Evolutionary conservation across 2,888 invertebrate species (phyloP).

Genomic region (Heteropelma amictum): DNA sequence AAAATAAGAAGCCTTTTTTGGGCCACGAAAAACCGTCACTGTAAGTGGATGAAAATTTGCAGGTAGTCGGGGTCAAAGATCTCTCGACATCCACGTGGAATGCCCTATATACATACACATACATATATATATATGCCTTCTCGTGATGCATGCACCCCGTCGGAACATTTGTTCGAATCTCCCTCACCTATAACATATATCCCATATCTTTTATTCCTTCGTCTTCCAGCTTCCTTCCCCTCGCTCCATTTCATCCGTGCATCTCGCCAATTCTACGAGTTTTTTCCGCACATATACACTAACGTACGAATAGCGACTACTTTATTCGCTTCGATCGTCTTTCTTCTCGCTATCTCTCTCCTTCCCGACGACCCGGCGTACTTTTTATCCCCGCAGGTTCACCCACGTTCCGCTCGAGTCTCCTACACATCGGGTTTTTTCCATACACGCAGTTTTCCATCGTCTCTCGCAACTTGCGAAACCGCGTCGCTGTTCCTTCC

Average conservation of each 20-base stretch:
- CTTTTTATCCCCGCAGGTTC: not conserved
- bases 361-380: no score
- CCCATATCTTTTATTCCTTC: constrained; percentile 41
- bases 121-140: constrained; percentile 3
- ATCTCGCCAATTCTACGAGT: constrained; percentile 7
- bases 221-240: not conserved
- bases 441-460: constrained; percentile 8
- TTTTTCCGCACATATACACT: not conserved
- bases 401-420: constrained; percentile 25
- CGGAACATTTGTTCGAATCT: constrained; percentile 46
- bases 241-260: constrained; percentile 24
- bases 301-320: constrained; percentile 28
- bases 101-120: not conserved
- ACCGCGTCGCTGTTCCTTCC: constrained; percentile 18
- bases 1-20: no score
- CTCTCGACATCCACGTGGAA: no score
- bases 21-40: no score
- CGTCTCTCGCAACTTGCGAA: constrained; percentile 5
- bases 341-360: not conserved
- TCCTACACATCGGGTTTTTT: constrained; percentile 14
- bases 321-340: constrained; percentile 29
- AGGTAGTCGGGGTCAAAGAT: no score
- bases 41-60: no score
- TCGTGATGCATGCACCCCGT: constrained; percentile 43
- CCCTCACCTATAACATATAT: constrained; percentile 32